Base-by-base conservation (phyloP, 2,113 vertebrate species). In the Crypturellus undulatus region DNA sequence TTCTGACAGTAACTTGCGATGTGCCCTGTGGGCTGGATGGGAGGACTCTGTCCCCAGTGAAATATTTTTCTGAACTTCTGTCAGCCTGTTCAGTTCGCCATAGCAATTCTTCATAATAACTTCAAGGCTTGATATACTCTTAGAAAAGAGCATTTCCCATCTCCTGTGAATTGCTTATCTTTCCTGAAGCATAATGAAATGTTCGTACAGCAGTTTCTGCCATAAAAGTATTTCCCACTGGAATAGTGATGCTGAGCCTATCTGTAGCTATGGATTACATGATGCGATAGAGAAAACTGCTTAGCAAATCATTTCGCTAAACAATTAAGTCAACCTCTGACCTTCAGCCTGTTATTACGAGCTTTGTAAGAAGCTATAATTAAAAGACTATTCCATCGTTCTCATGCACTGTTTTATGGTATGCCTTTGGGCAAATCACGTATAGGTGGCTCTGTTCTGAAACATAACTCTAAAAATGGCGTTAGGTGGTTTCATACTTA, bases 161-260 rank as follows among this genome's bases (percentile, higher is more conserved):
- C 91, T 92, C 96, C n/a, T 89, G 89, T 10, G 80, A 96, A 94
- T 91, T 94, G 43, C 45, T 90, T 94, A 80, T 95, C 82, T 96
- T 92, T 97, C 95, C 95, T 93, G 86, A 91, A 96, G 93, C 84
- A 94, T 79, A 96, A 63, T 87, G 54, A 93, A 96, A 91, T 79
- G 71, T 94, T 96, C 36, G 1, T 59, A 58, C 42, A 96, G 87
- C 83, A 88, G 62, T 93, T 94, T 62, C 92, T 95, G 72, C 63
- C 64, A 93, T 96, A 81, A 69, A 93, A 82, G 54, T 87, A 84
- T 96, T 96, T 97, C 96, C 82, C 90, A 32, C 77, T 8, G 59
- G 86, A 93, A 96, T 19, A 91, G 67, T 75, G 51, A 38, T 79
- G 63, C n/a, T 76, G 64, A 89, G 58, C 19, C 69, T 96, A 58